Evolutionary conservation across 2,888 invertebrate species (phyloP), one percentile per base, ranked within the genome.

Genomic region (Hermaeophaga mercurialis): DNA sequence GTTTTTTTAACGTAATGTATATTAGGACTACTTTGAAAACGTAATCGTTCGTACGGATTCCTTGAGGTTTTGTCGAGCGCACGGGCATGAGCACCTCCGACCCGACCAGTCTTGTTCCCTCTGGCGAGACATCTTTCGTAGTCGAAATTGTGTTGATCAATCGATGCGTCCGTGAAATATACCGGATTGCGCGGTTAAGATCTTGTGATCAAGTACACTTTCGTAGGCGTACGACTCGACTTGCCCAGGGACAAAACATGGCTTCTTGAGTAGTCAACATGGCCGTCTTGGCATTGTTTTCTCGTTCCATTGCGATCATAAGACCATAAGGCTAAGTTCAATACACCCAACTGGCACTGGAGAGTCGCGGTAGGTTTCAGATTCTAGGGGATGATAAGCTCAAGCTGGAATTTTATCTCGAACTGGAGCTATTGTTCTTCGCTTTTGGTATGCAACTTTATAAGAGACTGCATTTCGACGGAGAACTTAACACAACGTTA

Each of bases 201-300:
- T 58, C 69, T 48, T 49, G 70, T 72, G 73, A 71, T 71, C 71
- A 71, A 70, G 69, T 68, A 68, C 66, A 65, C 17, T 73, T 54
- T 74, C 75, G 75, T 75, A 71, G 76, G 76, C 75, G 75, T 72
- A 69, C 63, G 64, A 67, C 69, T 70, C 66, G 72, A 70, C 61
- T 68, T 65, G 76, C 77, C 75, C 61, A 66, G 67, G 75, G 75
- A 73, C 72, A 72, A 72, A 77, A 76, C 72, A 77, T 77, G 77
- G 77, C 77, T 77, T 76, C 77, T 77, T 77, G 76, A 77, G 77
- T 77, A 77, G 77, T 76, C 74, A 74, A 75, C 70, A 75, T 75
- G 75, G 75, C 75, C 73, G 74, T 73, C 73, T 71, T 72, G 71
- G 67, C 73, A 74, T 73, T 74, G 73, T 74, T 70, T 68, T 43